Conservation (phyloP, 2,888 invertebrate genomes). For the Tiliacea citrago region DNA sequence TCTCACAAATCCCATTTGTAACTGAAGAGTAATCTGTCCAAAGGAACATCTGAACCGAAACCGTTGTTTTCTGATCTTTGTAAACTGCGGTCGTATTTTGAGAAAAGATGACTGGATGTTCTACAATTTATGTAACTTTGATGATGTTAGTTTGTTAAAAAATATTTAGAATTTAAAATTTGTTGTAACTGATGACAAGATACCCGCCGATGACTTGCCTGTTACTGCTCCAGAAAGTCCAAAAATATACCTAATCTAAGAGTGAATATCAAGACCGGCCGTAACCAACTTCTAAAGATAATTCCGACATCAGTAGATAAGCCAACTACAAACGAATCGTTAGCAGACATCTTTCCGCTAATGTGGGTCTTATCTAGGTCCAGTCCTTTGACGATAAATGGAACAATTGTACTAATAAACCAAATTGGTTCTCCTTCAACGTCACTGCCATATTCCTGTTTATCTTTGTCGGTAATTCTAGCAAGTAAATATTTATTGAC, state of each 20-base stretch:
- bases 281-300: conserved; percentile 21
- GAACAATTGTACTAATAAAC: conserved; percentile 61
- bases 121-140: neutral
- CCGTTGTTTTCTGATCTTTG: conserved; percentile 46
- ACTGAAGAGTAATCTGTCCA: conserved; percentile 64
- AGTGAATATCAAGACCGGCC: conserved; percentile 3
- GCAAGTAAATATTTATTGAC: conserved; percentile 66
- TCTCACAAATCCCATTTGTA: conserved; percentile 65
- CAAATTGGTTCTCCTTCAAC: conserved; percentile 52
- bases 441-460: conserved; percentile 59
- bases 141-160: neutral
- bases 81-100: conserved; percentile 13
- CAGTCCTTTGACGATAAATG: conserved; percentile 45
- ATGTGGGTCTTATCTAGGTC: conserved; percentile 43
- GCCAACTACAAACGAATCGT: conserved; percentile 28
- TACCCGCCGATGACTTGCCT: too few relatives aligned
- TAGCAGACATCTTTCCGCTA: conserved; percentile 48
- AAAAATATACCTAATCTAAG: neutral
- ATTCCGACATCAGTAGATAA: conserved; percentile 18
- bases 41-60: conserved; percentile 38
- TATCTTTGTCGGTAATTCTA: conserved; percentile 68
- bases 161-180: too few relatives aligned
- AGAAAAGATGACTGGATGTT: neutral
- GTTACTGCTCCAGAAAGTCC: neutral
- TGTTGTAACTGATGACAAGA: too few relatives aligned